A percentile compares a stretch with the other conserved stretches of the same genome.
phyloP scores from a whole-genome alignment of 2,797 vertebrate species.

The Siniperca obscura region DNA sequence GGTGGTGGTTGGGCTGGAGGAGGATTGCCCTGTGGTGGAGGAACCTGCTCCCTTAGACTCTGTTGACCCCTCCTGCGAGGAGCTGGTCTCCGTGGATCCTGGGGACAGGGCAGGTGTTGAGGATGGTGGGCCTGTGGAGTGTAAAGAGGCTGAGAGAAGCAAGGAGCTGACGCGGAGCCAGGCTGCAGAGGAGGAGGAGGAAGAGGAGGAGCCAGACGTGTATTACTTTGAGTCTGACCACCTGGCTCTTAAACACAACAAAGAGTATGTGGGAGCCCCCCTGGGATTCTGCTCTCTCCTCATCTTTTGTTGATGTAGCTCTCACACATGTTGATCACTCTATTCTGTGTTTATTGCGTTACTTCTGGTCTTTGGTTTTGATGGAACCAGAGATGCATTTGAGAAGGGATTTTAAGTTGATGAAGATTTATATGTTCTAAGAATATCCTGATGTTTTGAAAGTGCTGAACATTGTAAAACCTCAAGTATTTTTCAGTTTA shows the following conservation, averaged over 20 bases:
- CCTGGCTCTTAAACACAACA: conserved; percentile 99
- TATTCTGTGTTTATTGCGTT: conserved; percentile 41
- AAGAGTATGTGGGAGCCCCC: conserved; percentile 94
- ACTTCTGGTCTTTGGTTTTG: conserved; percentile 36
- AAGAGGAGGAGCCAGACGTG: conserved; percentile 96
- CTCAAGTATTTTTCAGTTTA: neutral
- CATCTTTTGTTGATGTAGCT: conserved; percentile 40
- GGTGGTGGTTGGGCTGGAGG: conserved; percentile 80
- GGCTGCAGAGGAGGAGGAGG: conserved; percentile 70
- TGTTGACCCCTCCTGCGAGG: conserved; percentile 62
- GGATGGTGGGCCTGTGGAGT: conserved; percentile 63
- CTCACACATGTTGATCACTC: conserved; percentile 44
- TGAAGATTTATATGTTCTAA: conserved; percentile 8
- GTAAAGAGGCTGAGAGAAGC: conserved; percentile 83
- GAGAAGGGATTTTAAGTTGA: neutral
- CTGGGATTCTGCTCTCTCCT: conserved; percentile 20
- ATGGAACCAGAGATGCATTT: conserved; percentile 26
- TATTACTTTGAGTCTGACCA: conserved; percentile 99
- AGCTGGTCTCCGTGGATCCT: conserved; percentile 76
- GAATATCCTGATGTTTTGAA: conserved; percentile 17
- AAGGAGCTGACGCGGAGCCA: conserved; percentile 87
- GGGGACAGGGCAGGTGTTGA: conserved; percentile 81
- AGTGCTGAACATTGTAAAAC: neutral
- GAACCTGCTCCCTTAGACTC: conserved; percentile 61
- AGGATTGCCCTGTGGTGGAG: conserved; percentile 73